phyloP scores from a whole-genome alignment of 1,140 invertebrate species.

The Chrysomallon squamiferum region DNA sequence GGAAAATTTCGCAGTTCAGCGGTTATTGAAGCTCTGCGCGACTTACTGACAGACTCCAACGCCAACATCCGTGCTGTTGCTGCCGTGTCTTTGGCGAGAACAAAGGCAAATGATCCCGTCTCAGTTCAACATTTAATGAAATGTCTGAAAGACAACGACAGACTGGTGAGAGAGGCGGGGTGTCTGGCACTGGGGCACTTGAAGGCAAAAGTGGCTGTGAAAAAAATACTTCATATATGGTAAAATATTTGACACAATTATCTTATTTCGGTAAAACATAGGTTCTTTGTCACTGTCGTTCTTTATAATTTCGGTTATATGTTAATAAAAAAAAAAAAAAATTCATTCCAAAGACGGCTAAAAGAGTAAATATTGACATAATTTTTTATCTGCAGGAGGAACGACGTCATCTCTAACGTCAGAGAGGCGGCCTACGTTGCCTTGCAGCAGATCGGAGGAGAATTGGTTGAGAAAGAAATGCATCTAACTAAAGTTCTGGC shows the following conservation, averaged over 20 bases:
- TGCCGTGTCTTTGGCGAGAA: conserved; percentile 43
- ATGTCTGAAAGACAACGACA: conserved; percentile 43
- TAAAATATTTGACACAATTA: conserved; percentile 26
- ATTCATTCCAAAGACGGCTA: no score
- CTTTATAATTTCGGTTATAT: no score
- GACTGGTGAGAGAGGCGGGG: conserved; percentile 47
- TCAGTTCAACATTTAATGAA: conserved; percentile 36
- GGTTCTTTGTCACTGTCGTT: no score
- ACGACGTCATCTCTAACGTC: conserved; percentile 53
- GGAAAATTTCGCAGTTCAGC: conserved; percentile 43
- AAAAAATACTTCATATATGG: conserved; percentile 46
- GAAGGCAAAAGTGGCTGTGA: conserved; percentile 39
- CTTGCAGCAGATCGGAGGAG: conserved; percentile 46
- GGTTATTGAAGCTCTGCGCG: conserved; percentile 44
- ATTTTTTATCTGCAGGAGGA: conserved; percentile 54
- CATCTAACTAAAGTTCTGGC: conserved; percentile 51
- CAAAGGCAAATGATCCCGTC: conserved; percentile 25
- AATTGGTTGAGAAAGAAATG: conserved; percentile 49
- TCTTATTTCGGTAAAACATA: no score
- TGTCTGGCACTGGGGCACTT: conserved; percentile 51
- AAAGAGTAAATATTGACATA: no score
- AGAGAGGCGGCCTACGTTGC: conserved; percentile 45
- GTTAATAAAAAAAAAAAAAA: no score
- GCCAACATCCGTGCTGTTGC: conserved; percentile 44
- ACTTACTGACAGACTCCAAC: conserved; percentile 39